phyloP scores from a whole-genome alignment of 2,888 invertebrate genomes.

The Dugesia japonica region DNA sequence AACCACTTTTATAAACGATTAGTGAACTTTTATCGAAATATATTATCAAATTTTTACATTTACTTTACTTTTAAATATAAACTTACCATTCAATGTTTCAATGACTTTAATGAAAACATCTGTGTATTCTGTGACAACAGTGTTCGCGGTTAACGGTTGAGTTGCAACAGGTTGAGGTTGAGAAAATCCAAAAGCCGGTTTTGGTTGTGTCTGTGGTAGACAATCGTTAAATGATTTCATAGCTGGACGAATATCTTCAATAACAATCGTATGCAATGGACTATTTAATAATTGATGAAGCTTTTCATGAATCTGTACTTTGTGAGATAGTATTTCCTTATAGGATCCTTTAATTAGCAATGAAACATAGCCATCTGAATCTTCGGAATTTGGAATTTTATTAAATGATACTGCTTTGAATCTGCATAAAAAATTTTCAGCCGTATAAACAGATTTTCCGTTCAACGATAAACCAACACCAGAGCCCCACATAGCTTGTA shows the following conservation, averaged over 20 bases:
- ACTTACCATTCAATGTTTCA: not conserved
- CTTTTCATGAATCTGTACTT: not conserved
- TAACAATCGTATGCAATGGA: not conserved
- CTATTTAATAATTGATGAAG: not conserved
- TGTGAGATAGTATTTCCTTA: not conserved
- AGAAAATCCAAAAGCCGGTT: not conserved
- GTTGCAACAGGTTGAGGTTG: not conserved
- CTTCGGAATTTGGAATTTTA: not conserved
- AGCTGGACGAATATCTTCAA: not conserved
- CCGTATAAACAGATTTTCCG: constrained; percentile 65
- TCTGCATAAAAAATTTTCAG: constrained; percentile 73
- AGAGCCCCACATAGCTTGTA: constrained; percentile 52
- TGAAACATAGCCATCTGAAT: not conserved
- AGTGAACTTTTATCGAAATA: too few relatives aligned
- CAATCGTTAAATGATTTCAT: not conserved
- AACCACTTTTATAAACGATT: too few relatives aligned
- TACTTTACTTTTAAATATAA: not conserved
- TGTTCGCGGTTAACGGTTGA: not conserved
- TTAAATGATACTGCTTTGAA: constrained; percentile 55
- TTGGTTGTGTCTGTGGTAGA: not conserved
- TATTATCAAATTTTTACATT: too few relatives aligned
- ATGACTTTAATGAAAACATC: not conserved
- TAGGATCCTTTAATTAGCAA: not conserved
- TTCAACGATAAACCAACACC: constrained; percentile 55
- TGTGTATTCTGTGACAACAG: not conserved